Evolutionary conservation across 2,797 vertebrate genomes (phyloP).

Genomic region (Mormyrops attenuatus): DNA sequence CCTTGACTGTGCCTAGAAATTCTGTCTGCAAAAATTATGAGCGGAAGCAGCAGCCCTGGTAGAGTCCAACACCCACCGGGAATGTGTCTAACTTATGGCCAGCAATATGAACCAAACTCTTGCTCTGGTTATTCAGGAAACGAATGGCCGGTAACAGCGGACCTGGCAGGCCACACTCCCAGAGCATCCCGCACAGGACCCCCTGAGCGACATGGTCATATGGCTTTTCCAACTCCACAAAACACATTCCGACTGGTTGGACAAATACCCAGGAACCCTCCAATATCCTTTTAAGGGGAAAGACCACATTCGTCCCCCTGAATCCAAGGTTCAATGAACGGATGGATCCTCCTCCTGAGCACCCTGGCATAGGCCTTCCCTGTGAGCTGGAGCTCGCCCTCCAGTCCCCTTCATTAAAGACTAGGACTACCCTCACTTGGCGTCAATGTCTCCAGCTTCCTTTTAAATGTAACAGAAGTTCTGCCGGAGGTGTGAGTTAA

Average conservation of each 20-base stretch:
- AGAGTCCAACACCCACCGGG: no score
- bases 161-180: neutral
- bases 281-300: neutral
- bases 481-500: neutral
- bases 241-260: neutral
- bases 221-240: neutral
- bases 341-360: neutral
- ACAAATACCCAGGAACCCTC: neutral
- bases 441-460: neutral
- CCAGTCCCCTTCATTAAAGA: neutral
- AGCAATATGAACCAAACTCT: neutral
- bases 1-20: neutral
- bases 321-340: neutral
- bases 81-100: neutral
- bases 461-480: neutral
- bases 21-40: neutral
- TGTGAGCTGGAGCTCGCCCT: neutral
- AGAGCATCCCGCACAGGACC: neutral
- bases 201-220: neutral
- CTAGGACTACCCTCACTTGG: neutral
- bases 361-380: neutral
- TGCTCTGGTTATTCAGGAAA: neutral
- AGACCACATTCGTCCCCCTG: neutral
- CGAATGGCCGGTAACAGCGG: neutral
- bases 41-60: neutral